Evolutionary conservation across 2,113 vertebrate species (phyloP), one percentile per base, ranked within the genome.

Genomic region (Neotragus moschatus): DNA sequence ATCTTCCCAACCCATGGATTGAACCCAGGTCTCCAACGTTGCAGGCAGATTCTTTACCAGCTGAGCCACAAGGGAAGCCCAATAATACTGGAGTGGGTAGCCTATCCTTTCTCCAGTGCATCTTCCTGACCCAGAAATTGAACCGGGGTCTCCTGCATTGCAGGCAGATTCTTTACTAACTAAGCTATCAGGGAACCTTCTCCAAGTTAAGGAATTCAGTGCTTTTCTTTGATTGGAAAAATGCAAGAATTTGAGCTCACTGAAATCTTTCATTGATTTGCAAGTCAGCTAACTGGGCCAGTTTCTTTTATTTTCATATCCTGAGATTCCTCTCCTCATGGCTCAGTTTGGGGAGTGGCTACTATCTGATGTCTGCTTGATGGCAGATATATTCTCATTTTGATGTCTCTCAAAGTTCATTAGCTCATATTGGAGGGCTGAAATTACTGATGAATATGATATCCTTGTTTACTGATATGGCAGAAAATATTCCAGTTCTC

Each of bases 101-200:
- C 63, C 9, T 70, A 3, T 36, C n/a, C 19, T n/a, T 36, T 36
- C n/a, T 70, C 9, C 19, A 36, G 19, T 21, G 19, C n/a, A 70
- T 70, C 63, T 36, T 36, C 19, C 63, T 36, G n/a, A 70, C 9
- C 63, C 63, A 70, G 63, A 21, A 36, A 36, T 36, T 36, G 19
- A 21, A 36, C 19, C 0, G 0, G 9, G 19, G 63, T 70, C 9
- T 70, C 63, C n/a, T 11, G 63, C 10, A 23, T 12, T 70, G n/a
- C n/a, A 70, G 9, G 9, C n/a, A 70, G n/a, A 70, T 70, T 70
- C n/a, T 70, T 70, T 70, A 70, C 19, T n/a, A 63, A 63, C 3
- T 63, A 70, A 70, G 63, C n/a, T 70, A 23, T 36, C 63, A 36
- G 19, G 5, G 63, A 70, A 70, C 19, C 19, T 70, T 36, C n/a